Evolutionary conservation across 2,888 invertebrate species (phyloP), one percentile per base, ranked within the genome.

Genomic region (Polydrusus pterygomalis): DNA sequence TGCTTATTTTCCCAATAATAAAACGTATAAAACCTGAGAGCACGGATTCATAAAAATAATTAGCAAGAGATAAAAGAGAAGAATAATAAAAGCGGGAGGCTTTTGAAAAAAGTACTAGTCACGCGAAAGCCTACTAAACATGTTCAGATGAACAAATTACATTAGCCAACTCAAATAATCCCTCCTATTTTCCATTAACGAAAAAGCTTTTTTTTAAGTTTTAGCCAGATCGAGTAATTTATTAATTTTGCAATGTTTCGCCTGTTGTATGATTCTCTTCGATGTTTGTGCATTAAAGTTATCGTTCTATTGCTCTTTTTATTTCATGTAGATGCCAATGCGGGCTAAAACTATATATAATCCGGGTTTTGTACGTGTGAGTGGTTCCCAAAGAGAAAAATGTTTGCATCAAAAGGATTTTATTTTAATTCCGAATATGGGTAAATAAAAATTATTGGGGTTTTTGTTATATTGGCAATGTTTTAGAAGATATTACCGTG

Each of bases 131-230:
- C 84, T 84, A 87, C 87, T 87, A 87, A 87, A 87, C 86, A 86
- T 86, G 87, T 87, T 85, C 85, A 86, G 84, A 86, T 85, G 86
- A 87, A 85, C 86, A 86, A 87, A 87, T 87, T 86, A 87, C 87
- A 87, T 87, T 87, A 87, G 86, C 86, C 82, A 62, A 18, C 68
- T 83, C 81, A 84, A 83, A 86, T 85, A 84, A 86, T 85, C 85
- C 85, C 83, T 83, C 83, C 84, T 84, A 84, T 85, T 86, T 86
- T 86, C 86, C 86, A 87, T 87, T 87, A 87, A 85, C 86, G 84
- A 86, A 86, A 87, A 86, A 86, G 86, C 85, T 86, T 87, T 87
- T 82, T n/a, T 84, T 82, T 82, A 85, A 85, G 84, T 80, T 83
- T 54, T 34, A 47, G 51, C 43, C 58, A 38, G 49, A 56, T 56